Base-by-base conservation (phyloP, 2,113 vertebrate genomes). In the Echinops telfairi region DNA sequence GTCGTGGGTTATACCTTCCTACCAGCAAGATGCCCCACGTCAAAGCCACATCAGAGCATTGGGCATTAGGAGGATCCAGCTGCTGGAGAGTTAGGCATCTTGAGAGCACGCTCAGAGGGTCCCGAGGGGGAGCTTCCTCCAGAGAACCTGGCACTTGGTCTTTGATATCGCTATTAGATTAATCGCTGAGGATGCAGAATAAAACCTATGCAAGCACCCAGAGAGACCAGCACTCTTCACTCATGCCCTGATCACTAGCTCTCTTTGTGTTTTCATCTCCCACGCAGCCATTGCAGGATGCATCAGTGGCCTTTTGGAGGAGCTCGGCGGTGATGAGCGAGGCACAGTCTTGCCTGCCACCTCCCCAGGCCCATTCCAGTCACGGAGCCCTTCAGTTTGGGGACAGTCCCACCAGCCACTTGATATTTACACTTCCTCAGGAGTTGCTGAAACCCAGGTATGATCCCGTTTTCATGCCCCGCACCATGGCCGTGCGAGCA, bases 301-400 rank as follows among this genome's bases (percentile, higher is more conserved):
- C 94, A 9, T 57, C 88, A 17, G 38, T 47, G 15, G 89, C 86
- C 82, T 91, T 88, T 68, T 20, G 83, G 16, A 97, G 79, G 89
- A 95, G 75, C 5, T 1, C 73, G 43, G 57, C 82, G 0, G 0
- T 87, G 25, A 93, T 95, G 95, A 94, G 27, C 83, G 94, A 95
- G 12, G 33, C 22, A 2, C 92, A 96, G 80, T 58, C n/a, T n/a
- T 97, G 95, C 15, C 5, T 14, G 70, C 82, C 77, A 33, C 58
- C 77, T 23, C 3, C 66, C 10, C 47, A 7, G 10, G 95, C 98
- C 66, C 97, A 97, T 81, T 58, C 96, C 84, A 93, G 95, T 94
- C 96, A 89, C 71, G 96, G 98, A 92, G 98, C 97, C 0, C 98
- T 98, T 95, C 98, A 97, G 64, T 96, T 99, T 97, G 98, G 99